These are phyloP conservation scores for Halichoeres trimaculatus DNA, from an alignment of 2,113 vertebrate species.

Conservation along the genomic window DNA sequence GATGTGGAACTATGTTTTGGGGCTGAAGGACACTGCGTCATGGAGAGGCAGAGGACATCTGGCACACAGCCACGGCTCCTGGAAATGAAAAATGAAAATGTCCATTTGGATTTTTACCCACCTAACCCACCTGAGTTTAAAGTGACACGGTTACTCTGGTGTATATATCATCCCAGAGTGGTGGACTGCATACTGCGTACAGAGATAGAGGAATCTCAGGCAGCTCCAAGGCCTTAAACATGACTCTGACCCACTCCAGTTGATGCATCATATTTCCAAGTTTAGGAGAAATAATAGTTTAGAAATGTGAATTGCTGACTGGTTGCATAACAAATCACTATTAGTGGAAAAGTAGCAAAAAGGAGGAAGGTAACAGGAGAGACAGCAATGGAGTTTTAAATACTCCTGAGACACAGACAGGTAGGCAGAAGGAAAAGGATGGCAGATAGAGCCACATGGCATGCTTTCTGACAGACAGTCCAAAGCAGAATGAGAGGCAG, in stretches of 20 bases:
- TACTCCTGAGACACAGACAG: conserved; percentile 41
- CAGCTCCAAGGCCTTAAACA: background rate
- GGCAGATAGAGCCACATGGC: conserved; percentile 39
- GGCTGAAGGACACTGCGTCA: conserved; percentile 76
- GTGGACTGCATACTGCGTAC: conserved; percentile 19
- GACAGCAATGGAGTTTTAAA: conserved; percentile 17
- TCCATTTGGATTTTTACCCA: conserved; percentile 44
- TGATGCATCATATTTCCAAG: background rate
- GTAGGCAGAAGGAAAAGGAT: conserved; percentile 18
- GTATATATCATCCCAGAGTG: conserved; percentile 10
- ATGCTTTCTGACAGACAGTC: conserved; percentile 58
- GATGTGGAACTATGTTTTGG: conserved; percentile 38
- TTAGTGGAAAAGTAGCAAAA: background rate
- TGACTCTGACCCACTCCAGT: conserved; percentile 1
- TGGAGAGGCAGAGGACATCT: conserved; percentile 63
- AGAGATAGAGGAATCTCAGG: background rate
- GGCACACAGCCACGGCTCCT: conserved; percentile 53
- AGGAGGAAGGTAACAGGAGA: background rate
- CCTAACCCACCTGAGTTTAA: background rate
- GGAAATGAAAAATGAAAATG: conserved; percentile 46
- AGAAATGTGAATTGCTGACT: background rate
- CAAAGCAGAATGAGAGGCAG: conserved; percentile 65
- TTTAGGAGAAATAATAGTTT: conserved; percentile 1
- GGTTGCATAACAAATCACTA: conserved; percentile 13
- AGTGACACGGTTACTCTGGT: conserved; percentile 1